These are phyloP conservation scores for Pollenia amentaria DNA, from an alignment of 2,888 invertebrate species.

Conservation along the genomic window DNA sequence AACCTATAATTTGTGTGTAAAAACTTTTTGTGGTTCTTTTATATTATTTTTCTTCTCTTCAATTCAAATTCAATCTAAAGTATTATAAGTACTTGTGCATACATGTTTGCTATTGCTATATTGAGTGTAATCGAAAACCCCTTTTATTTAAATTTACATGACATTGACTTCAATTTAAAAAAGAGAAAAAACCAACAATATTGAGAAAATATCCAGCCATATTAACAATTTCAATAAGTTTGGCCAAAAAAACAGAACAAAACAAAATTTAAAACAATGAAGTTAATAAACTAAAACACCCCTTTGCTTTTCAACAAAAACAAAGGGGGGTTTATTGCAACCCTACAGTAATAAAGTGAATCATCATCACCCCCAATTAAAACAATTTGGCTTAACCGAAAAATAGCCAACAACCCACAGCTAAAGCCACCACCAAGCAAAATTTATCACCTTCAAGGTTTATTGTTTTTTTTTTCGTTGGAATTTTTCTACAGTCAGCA, in stretches of 20 bases:
- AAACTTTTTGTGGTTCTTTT: constrained; percentile 35
- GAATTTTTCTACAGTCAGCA: constrained; percentile 33
- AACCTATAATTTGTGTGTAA: constrained; percentile 62
- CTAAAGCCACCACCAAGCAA: constrained; percentile 60
- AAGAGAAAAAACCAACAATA: constrained; percentile 36
- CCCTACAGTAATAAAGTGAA: constrained; percentile 60
- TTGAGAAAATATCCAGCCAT: constrained; percentile 50
- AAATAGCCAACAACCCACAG: constrained; percentile 63
- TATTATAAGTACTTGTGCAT: constrained; percentile 39
- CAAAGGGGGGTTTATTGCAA: constrained; percentile 65
- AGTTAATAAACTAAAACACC: constrained; percentile 71
- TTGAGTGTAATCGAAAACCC: constrained; percentile 69
- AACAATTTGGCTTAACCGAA: constrained; percentile 23
- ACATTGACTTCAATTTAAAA: constrained; percentile 70
- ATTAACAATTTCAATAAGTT: constrained; percentile 2
- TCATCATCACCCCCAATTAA: constrained; percentile 72
- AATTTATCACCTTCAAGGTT: constrained; percentile 67
- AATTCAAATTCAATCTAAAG: constrained; percentile 25
- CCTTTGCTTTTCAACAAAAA: constrained; percentile 59
- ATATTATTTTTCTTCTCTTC: constrained; percentile 43
- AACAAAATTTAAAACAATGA: constrained; percentile 51
- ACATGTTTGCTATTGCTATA: constrained; percentile 51
- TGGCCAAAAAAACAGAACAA: neutral
- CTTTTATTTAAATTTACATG: constrained; percentile 58
- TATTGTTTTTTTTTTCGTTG: constrained; percentile 3